Evolutionary conservation across 1,140 invertebrate genomes (phyloP).

Genomic region (Mylabris phalerata): DNA sequence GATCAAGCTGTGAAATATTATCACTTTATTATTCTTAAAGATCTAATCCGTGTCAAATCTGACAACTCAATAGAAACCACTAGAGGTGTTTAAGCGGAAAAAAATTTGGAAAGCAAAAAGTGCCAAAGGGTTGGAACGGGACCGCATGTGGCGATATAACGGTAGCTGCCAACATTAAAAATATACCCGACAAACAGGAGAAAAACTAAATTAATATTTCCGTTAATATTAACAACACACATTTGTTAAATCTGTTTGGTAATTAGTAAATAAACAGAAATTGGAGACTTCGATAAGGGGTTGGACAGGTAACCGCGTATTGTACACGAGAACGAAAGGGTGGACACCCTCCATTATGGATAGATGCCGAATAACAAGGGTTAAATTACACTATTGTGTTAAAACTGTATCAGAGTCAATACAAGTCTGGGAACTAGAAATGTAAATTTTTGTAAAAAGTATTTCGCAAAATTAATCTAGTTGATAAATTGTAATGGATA

Average conservation of each 20-base stretch:
- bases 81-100: conserved; percentile 19
- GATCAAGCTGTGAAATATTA: conserved; percentile 34
- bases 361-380: conserved; percentile 9
- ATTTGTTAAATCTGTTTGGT: too few species aligned
- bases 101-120: conserved; percentile 24
- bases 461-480: too few species aligned
- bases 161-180: neutral
- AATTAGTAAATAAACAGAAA: too few species aligned
- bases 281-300: too few species aligned
- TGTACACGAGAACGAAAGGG: neutral
- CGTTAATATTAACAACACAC: too few species aligned
- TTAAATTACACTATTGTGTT: conserved; percentile 10
- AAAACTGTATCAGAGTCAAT: too few species aligned
- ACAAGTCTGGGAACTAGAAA: too few species aligned
- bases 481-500: too few species aligned
- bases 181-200: too few species aligned
- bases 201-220: too few species aligned
- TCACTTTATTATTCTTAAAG: conserved; percentile 33
- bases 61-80: conserved; percentile 27
- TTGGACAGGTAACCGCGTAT: too few species aligned
- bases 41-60: conserved; percentile 33
- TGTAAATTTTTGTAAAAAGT: too few species aligned
- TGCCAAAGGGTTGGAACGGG: conserved; percentile 18
- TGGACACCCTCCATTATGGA: neutral
- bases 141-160: neutral